These are phyloP conservation scores for Tragelaphus imberbis DNA, from an alignment of 2,113 vertebrate genomes.

Conservation along the genomic window DNA sequence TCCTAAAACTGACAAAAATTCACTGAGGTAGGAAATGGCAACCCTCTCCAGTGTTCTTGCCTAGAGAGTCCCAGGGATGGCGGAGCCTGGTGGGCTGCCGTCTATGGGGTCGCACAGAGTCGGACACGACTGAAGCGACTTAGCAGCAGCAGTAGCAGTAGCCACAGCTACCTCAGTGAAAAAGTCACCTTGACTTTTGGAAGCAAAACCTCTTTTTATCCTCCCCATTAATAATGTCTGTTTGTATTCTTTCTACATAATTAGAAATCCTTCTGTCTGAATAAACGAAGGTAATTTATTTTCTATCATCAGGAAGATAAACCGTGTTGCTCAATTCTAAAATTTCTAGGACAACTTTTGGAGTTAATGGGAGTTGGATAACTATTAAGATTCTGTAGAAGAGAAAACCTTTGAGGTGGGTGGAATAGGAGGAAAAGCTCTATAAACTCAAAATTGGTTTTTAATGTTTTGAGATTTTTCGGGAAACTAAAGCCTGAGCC, in stretches of 20 bases:
- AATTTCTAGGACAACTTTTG: slow-evolving; percentile 9
- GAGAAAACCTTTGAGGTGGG: not conserved
- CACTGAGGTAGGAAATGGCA: not conserved
- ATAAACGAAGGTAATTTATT: slow-evolving; percentile 37
- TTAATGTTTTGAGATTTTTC: slow-evolving; percentile 46
- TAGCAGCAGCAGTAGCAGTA: not conserved
- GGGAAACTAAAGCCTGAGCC: not conserved
- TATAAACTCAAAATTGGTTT: slow-evolving; percentile 45
- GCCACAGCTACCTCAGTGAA: not conserved
- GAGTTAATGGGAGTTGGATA: not conserved
- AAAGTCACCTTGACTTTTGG: not conserved
- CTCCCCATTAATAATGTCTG: slow-evolving; percentile 2
- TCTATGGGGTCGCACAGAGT: too few relatives aligned
- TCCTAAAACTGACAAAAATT: not conserved
- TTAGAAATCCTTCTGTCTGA: slow-evolving; percentile 31
- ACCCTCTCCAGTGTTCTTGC: too few relatives aligned
- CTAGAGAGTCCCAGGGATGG: too few relatives aligned
- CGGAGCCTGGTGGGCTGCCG: too few relatives aligned
- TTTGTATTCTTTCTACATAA: not conserved
- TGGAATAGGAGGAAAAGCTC: not conserved
- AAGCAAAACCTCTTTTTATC: not conserved
- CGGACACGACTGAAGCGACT: too few relatives aligned
- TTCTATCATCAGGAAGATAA: slow-evolving; percentile 20
- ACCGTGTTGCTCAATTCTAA: not conserved
- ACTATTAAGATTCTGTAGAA: not conserved